A percentile compares a stretch with the other conserved stretches of the same genome.
These are phyloP conservation scores for Barnardius zonarius DNA, from an alignment of 2,113 vertebrate genomes.

Conservation along the genomic window DNA sequence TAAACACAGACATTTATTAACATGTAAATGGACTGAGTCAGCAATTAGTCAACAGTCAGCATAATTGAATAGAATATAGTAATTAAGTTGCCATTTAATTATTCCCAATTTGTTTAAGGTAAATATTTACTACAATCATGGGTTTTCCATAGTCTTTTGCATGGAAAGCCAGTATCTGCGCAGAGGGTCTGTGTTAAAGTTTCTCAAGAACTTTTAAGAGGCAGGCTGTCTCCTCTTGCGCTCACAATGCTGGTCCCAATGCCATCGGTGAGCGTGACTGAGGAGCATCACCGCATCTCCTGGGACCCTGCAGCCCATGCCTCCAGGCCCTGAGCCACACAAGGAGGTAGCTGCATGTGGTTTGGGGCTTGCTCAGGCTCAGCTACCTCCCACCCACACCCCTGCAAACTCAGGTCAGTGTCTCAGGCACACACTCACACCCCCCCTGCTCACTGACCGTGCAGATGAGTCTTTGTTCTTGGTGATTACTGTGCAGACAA, in stretches of 20 bases:
- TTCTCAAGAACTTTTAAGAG: not conserved
- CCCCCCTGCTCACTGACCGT: not conserved
- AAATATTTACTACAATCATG: conserved; percentile 28
- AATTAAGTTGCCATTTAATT: conserved; percentile 53
- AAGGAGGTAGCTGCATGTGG: rapidly evolving
- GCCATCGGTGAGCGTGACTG: rapidly evolving
- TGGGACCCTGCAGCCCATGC: rapidly evolving
- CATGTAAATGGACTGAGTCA: conserved; percentile 64
- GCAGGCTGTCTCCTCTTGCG: not conserved
- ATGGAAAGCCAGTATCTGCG: not conserved
- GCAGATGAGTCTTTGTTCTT: conserved; percentile 72
- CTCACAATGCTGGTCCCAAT: rapidly evolving
- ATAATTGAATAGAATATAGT: conserved; percentile 45
- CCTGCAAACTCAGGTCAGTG: not conserved
- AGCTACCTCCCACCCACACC: not conserved
- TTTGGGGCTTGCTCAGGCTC: rapidly evolving
- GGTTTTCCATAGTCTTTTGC: not conserved
- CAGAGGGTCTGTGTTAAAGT: not conserved
- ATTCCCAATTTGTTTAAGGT: conserved; percentile 24
- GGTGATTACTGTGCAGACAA: conserved; percentile 65
- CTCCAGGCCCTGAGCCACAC: not conserved
- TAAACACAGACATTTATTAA: conserved; percentile 51
- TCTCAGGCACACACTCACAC: not conserved
- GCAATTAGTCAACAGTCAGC: conserved; percentile 59
- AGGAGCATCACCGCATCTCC: rapidly evolving